Evolutionary conservation across 2,113 vertebrate genomes (phyloP), one percentile per base, ranked within the genome.

Genomic region (Grantiella picta): DNA sequence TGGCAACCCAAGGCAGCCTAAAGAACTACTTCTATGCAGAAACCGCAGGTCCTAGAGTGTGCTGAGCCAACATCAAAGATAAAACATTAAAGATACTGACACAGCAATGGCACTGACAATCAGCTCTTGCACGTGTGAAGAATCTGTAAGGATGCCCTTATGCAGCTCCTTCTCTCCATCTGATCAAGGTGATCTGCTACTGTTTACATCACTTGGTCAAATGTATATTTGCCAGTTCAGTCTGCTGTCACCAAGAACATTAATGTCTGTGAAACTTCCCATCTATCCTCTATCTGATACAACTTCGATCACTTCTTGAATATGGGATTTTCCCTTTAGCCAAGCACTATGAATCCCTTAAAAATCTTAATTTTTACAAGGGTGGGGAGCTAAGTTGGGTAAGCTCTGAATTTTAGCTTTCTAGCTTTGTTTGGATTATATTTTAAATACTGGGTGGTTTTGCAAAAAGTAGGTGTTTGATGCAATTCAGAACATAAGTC

Each of bases 31-130:
- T 95, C 84, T 88, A 18, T 73, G 84, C 82, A 87, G 91, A 91
- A 91, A 91, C 83, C 1, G 17, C 69, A 89, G 45, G 86, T 92
- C 84, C 66, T 79, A 38, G 56, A 86, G 79, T 82, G 79, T 85
- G 82, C 85, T 91, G 75, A 95, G 90, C 87, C 91, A 91, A 90
- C 81, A 87, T 90, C 84, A 95, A 94, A 95, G 94, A 79, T 90
- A 94, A 94, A 96, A 89, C 84, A 84, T 73, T 91, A 91, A 89
- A 95, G 88, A 65, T 78, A 92, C 90, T 89, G 92, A 90, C 95
- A 94, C 82, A 70, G 82, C 90, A 93, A 83, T 90, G 86, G 87
- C 84, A 82, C 70, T 65, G 70, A 84, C 5, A 12, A 82, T 89
- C 86, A 87, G 81, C 75, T 92, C 66, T 61, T 38, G 70, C 87